Evolutionary conservation across 2,888 invertebrate genomes (phyloP), one percentile per base, ranked within the genome.

Genomic region (Neoscelio sp.): DNA sequence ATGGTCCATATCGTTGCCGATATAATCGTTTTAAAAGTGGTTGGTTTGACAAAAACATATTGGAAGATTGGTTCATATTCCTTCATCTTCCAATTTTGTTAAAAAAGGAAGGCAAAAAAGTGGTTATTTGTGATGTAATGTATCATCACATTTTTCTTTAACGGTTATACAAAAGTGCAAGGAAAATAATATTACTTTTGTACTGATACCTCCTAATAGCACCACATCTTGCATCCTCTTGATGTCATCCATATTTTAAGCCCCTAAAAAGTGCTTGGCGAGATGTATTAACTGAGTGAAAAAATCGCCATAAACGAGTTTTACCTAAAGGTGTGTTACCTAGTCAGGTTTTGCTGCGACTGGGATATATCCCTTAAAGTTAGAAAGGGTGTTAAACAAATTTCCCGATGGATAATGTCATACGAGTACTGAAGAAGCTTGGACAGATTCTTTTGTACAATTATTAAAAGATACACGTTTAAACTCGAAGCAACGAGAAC

Each of bases 91-190:
- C 85, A 54, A 77, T 79, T 54, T 62, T 81, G 13, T 81, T 82
- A 75, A 74, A 82, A 33, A 62, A 58, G 56, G 58, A 58, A 17
- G 86, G 85, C 8, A 78, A 33, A 8, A 86, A 85, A 60, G 82
- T 87, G 48, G 20, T 88, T 62, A 78, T 87, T 71, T 88, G 88
- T 30, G 85, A 90, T 33, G 35, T 89, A n/a, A n/a, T n/a, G n/a
- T n/a, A n/a, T n/a, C n/a, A n/a, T n/a, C n/a, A n/a, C n/a, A n/a
- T n/a, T n/a, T n/a, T n/a, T n/a, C n/a, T n/a, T n/a, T n/a, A n/a
- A n/a, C n/a, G n/a, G n/a, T n/a, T n/a, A n/a, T n/a, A 2, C 13
- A 82, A 30, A 28, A 76, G 42, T 89, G 88, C 70, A 74, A 84
- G 77, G 68, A 81, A 17, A 78, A 85, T 52, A 58, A 86, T 65